These are phyloP conservation scores for Myopa testacea DNA, from an alignment of 2,888 invertebrate species.

Conservation along the genomic window DNA sequence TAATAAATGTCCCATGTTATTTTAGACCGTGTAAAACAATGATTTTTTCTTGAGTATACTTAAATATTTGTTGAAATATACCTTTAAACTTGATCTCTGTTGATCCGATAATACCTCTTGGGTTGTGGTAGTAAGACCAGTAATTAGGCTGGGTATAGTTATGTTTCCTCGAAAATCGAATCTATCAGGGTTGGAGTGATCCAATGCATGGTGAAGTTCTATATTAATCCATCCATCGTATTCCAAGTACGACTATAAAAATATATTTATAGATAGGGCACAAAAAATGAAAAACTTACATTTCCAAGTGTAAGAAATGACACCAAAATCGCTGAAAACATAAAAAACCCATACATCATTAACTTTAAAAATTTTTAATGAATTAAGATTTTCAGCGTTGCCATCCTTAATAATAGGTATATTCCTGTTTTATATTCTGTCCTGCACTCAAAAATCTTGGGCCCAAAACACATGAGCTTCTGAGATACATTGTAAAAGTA, in stretches of 20 bases:
- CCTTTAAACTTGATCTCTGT: constrained; percentile 73
- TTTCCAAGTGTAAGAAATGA: constrained; percentile 17
- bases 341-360: neutral
- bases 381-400: too few species aligned
- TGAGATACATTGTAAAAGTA: too few species aligned
- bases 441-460: too few species aligned
- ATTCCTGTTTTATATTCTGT: too few species aligned
- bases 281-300: neutral
- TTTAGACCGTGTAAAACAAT: neutral
- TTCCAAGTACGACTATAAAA: constrained; percentile 73
- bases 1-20: neutral
- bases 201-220: constrained; percentile 77
- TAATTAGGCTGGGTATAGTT: constrained; percentile 77
- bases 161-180: constrained; percentile 78
- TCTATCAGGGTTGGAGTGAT: constrained; percentile 69
- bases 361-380: neutral
- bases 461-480: too few species aligned
- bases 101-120: constrained; percentile 73
- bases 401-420: too few species aligned
- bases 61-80: constrained; percentile 54
- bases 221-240: constrained; percentile 81
- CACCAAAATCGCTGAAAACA: neutral
- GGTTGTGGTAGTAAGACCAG: constrained; percentile 74
- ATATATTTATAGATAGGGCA: neutral
- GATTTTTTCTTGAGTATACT: too few species aligned